Conservation (phyloP, 2,888 invertebrate species). For the Eucriotettix oculatus region DNA sequence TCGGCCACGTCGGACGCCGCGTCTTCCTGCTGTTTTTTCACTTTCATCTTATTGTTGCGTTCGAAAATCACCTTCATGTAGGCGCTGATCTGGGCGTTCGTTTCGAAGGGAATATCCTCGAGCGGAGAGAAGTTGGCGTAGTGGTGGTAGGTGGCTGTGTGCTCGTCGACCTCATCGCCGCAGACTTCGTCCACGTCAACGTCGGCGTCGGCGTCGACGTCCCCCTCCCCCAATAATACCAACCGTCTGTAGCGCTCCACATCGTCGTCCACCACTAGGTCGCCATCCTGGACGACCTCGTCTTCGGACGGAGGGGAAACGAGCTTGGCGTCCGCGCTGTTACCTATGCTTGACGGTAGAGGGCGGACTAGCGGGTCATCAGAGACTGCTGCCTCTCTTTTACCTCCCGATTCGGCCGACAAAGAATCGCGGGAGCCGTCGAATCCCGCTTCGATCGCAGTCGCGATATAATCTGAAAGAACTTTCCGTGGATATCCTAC, state of each 20-base stretch:
- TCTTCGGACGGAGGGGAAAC: not conserved
- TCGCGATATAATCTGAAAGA: too few species aligned
- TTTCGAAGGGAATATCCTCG: not conserved
- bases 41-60: not conserved
- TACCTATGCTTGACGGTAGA: not conserved
- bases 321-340: not conserved
- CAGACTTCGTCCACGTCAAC: not conserved
- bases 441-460: too few species aligned
- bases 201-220: not conserved
- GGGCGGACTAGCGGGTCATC: too few species aligned
- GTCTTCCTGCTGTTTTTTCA: not conserved
- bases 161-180: not conserved
- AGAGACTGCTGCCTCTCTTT: too few species aligned
- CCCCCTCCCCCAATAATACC: slow-evolving; percentile 3
- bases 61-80: not conserved
- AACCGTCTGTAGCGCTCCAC: slow-evolving; percentile 8
- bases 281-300: slow-evolving; percentile 12
- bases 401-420: too few species aligned
- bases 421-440: too few species aligned
- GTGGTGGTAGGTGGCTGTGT: not conserved
- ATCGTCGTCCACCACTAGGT: slow-evolving; percentile 8
- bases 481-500: too few species aligned
- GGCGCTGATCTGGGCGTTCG: not conserved
- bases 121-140: not conserved
- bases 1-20: slow-evolving; percentile 13